Evolutionary conservation across 2,113 vertebrate species (phyloP).

Genomic region (Passer montanus): DNA sequence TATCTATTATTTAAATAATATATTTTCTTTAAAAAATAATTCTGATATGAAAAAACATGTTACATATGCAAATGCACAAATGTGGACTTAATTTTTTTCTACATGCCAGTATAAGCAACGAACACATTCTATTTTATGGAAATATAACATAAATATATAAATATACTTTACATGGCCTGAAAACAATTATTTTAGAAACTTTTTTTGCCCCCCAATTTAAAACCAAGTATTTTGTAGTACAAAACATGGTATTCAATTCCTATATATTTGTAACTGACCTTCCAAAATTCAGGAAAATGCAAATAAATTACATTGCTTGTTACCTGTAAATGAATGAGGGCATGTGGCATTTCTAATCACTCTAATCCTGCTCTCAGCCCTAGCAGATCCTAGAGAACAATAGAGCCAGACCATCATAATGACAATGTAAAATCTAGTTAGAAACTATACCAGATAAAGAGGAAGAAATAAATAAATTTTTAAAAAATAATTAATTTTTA

Average conservation of each 20-base stretch:
- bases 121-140: neutral
- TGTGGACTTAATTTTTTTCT: neutral
- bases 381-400: neutral
- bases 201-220: neutral
- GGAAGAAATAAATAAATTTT: neutral
- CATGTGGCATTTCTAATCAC: conserved; percentile 31
- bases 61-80: neutral
- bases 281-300: neutral
- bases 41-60: neutral
- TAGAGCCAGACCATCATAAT: neutral
- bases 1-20: neutral
- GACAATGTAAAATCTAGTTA: neutral
- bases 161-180: neutral
- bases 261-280: neutral
- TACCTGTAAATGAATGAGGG: neutral
- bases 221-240: neutral
- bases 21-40: neutral
- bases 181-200: neutral
- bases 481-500: neutral
- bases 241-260: neutral
- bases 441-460: neutral
- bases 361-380: conserved; percentile 35
- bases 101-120: neutral
- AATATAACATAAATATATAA: neutral
- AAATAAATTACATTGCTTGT: neutral